A percentile compares a stretch with the other conserved stretches of the same genome.
Evolutionary conservation across 2,113 vertebrate genomes (phyloP).

Genomic region (Pogonocichla stellata): DNA sequence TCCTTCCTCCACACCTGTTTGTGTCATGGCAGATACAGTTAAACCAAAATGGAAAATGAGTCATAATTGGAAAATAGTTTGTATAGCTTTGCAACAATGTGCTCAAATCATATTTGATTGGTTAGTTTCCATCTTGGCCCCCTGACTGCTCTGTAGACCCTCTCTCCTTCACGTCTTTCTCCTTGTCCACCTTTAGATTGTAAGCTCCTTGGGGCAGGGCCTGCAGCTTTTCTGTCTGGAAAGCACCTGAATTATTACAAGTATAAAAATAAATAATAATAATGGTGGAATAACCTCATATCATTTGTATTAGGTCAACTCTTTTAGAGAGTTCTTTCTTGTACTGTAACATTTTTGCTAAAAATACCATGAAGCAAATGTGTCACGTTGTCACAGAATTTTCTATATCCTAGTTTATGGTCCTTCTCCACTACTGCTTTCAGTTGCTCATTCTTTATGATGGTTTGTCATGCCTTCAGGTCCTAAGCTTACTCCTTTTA

Average conservation of each 20-base stretch:
- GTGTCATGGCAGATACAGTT: not conserved
- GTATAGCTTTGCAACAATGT: not conserved
- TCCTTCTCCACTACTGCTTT: not conserved
- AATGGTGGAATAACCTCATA: constrained; percentile 37
- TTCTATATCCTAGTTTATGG: not conserved
- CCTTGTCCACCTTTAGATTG: constrained; percentile 38
- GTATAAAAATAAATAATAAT: constrained; percentile 53
- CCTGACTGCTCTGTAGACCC: not conserved
- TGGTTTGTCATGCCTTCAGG: not conserved
- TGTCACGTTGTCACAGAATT: not conserved
- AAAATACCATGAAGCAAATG: not conserved
- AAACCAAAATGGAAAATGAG: not conserved
- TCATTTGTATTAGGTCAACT: constrained; percentile 35
- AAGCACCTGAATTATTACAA: constrained; percentile 37
- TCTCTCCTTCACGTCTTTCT: not conserved
- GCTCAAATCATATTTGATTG: not conserved
- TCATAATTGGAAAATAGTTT: not conserved
- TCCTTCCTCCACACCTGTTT: not conserved
- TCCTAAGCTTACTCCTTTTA: not conserved
- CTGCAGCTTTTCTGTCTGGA: constrained; percentile 46
- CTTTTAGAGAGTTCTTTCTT: not conserved
- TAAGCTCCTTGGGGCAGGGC: constrained; percentile 38
- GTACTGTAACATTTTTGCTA: not conserved
- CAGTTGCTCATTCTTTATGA: not conserved
- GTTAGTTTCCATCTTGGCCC: not conserved